Conservation (phyloP, 2,888 invertebrate species). For the Fabriciana adippe region DNA sequence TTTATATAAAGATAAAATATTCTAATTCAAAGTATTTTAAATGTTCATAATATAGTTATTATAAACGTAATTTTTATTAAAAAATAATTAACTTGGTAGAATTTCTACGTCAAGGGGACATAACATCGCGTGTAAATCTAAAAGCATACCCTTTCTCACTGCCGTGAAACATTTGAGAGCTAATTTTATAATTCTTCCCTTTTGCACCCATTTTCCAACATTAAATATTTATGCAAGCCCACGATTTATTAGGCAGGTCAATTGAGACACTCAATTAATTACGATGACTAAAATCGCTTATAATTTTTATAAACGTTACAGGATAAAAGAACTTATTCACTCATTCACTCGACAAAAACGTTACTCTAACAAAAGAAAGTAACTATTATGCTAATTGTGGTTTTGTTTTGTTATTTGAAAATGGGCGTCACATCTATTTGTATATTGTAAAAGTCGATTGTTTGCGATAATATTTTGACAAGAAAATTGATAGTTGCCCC, state of each 20-base stretch:
- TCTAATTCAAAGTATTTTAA: too few species aligned
- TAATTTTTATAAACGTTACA: conserved; percentile 29
- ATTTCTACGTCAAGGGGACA: background rate
- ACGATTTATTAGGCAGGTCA: conserved; percentile 65
- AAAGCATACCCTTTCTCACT: conserved; percentile 67
- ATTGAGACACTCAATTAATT: conserved; percentile 57
- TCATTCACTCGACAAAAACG: conserved; percentile 36
- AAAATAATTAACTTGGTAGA: background rate
- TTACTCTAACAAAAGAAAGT: conserved; percentile 49
- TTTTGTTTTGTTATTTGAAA: conserved; percentile 74
- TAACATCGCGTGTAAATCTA: conserved; percentile 55
- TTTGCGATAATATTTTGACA: conserved; percentile 82
- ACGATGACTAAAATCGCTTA: conserved; percentile 42
- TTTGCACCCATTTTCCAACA: conserved; percentile 72
- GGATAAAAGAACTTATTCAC: conserved; percentile 24
- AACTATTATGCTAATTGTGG: conserved; percentile 81
- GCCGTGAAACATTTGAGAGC: conserved; percentile 71
- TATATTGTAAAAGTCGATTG: conserved; percentile 65
- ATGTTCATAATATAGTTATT: too few species aligned
- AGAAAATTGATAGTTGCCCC: conserved; percentile 70
- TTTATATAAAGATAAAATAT: too few species aligned
- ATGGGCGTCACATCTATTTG: conserved; percentile 56
- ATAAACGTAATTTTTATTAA: too few species aligned
- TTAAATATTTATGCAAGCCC: conserved; percentile 72
- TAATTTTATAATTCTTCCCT: conserved; percentile 80